Percentiles rank a stretch among this genome's conserved stretches.
Conservation (phyloP, 2,888 invertebrate species). For the Acleris cristana region DNA sequence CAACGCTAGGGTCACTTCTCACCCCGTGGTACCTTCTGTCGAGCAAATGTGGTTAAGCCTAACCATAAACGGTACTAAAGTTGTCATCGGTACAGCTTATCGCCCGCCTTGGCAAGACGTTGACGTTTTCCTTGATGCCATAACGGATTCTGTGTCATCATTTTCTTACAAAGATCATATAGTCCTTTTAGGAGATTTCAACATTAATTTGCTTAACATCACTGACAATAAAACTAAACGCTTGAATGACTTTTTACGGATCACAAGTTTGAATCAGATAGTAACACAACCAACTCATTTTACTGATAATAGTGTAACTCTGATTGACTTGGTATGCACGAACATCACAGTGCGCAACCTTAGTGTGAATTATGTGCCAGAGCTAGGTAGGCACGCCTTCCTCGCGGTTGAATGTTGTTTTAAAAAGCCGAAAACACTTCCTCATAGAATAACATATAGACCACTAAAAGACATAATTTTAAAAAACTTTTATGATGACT, state of each 20-base stretch:
- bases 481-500: no score
- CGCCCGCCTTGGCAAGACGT: slow-evolving; percentile 16
- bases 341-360: slow-evolving; percentile 18
- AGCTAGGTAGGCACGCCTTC: no score
- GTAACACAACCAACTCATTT: slow-evolving; percentile 34
- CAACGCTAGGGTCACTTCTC: not conserved
- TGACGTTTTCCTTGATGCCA: slow-evolving; percentile 7
- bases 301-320: slow-evolving; percentile 17
- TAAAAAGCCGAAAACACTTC: no score
- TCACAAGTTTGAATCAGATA: not conserved
- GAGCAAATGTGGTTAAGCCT: slow-evolving; percentile 23
- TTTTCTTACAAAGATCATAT: not conserved
- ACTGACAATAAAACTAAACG: not conserved
- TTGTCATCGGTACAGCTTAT: slow-evolving; percentile 8
- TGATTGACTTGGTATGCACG: slow-evolving; percentile 39
- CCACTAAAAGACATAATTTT: no score
- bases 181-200: slow-evolving; percentile 6
- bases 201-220: not conserved
- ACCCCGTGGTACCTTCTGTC: slow-evolving; percentile 3
- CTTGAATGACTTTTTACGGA: not conserved
- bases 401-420: no score
- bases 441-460: no score
- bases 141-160: slow-evolving; percentile 9
- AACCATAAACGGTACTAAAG: not conserved
- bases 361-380: no score